A percentile compares a stretch with the other conserved stretches of the same genome.
Evolutionary conservation across 2,113 vertebrate genomes (phyloP).

Genomic region (Columbina picui): DNA sequence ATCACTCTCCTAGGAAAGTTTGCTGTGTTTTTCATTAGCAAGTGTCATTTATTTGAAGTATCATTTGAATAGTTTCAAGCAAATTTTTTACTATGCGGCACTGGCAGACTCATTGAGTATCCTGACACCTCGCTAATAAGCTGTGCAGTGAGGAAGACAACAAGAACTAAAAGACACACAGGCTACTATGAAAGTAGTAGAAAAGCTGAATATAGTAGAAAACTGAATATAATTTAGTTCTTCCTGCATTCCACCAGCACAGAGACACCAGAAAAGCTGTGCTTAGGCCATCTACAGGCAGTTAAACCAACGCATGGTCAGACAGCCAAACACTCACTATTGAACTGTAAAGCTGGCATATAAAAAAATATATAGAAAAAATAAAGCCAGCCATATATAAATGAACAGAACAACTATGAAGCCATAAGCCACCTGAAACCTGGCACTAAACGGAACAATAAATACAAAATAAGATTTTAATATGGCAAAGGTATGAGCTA

Average conservation of each 20-base stretch:
- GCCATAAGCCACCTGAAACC: neutral
- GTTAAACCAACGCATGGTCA: neutral
- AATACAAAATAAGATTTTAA: neutral
- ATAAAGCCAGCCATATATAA: fast-evolving
- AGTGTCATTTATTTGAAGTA: neutral
- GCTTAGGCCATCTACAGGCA: neutral
- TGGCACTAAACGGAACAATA: neutral
- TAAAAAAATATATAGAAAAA: no score
- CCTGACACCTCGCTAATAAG: neutral
- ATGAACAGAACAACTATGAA: neutral
- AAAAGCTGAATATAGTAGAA: no score
- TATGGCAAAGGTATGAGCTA: neutral
- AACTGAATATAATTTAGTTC: neutral
- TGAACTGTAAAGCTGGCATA: neutral
- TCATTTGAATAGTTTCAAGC: neutral
- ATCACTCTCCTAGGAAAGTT: neutral
- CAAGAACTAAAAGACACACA: neutral
- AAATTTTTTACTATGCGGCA: neutral
- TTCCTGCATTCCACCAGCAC: neutral
- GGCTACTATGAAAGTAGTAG: neutral
- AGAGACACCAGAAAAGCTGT: neutral
- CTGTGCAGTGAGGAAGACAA: neutral
- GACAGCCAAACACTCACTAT: neutral
- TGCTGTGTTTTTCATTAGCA: neutral
- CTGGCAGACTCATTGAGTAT: neutral